These are phyloP conservation scores for Agrotis clavis DNA, from an alignment of 2,888 invertebrate genomes.

Conservation along the genomic window DNA sequence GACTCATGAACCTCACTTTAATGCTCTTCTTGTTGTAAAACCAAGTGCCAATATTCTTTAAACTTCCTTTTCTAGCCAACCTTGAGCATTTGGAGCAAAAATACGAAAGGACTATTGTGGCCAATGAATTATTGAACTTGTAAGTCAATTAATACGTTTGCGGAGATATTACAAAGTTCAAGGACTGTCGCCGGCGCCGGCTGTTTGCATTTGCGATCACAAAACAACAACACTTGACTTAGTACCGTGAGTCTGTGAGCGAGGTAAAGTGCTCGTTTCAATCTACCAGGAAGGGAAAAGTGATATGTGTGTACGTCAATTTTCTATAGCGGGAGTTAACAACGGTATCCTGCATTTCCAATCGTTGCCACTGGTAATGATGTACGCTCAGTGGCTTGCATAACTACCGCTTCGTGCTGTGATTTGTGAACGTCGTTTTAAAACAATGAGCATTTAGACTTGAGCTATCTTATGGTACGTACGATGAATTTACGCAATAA, in stretches of 20 bases:
- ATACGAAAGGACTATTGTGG: conserved; percentile 40
- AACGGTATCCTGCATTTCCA: conserved; percentile 76
- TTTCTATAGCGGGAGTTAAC: conserved; percentile 72
- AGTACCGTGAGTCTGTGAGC: background rate
- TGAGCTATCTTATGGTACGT: background rate
- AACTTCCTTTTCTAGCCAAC: conserved; percentile 30
- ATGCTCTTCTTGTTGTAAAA: conserved; percentile 26
- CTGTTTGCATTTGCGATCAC: conserved; percentile 41
- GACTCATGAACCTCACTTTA: conserved; percentile 26
- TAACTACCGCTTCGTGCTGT: conserved; percentile 37
- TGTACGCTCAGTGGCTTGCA: conserved; percentile 46
- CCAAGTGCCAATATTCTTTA: conserved; percentile 38
- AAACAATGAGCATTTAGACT: conserved; percentile 25
- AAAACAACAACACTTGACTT: conserved; percentile 35
- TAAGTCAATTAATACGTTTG: conserved; percentile 69
- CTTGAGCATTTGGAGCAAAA: conserved; percentile 45
- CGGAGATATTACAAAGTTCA: conserved; percentile 71
- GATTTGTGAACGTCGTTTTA: conserved; percentile 23
- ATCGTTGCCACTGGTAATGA: conserved; percentile 72
- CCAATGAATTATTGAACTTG: conserved; percentile 60
- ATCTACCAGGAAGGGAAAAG: conserved; percentile 69
- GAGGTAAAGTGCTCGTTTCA: conserved; percentile 27
- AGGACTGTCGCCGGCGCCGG: conserved; percentile 63
- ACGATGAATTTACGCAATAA: background rate
- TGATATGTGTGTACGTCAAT: conserved; percentile 61